Conservation (phyloP, 35 echinoderm and acorn worm genomes). For the Diadema setosum region DNA sequence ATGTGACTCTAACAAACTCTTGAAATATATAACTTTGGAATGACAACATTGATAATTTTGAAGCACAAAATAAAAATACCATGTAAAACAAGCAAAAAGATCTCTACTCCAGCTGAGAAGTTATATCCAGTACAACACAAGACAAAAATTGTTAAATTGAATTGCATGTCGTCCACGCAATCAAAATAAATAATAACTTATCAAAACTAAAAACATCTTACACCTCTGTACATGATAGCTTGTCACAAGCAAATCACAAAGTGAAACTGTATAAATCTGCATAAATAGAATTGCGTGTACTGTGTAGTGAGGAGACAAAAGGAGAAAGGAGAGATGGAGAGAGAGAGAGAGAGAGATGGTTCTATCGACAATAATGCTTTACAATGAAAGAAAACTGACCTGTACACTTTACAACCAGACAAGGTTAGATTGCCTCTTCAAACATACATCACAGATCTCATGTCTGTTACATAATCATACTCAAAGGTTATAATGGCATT, state of each 20-base stretch:
- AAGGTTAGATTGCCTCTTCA: not conserved
- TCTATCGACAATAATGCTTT: too few relatives aligned
- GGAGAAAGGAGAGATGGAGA: not conserved
- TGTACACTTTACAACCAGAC: not conserved
- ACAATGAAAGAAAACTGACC: not conserved
- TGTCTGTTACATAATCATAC: too few relatives aligned
- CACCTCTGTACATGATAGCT: not conserved
- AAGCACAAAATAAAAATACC: too few relatives aligned
- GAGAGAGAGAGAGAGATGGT: not conserved
- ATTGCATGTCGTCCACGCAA: too few relatives aligned
- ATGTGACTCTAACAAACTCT: not conserved
- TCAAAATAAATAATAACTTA: slow-evolving; percentile 29
- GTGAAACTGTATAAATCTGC: not conserved
- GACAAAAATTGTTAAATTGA: too few relatives aligned
- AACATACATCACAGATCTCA: too few relatives aligned
- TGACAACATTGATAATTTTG: not conserved
- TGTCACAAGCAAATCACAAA: not conserved
- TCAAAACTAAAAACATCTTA: not conserved
- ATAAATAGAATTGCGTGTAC: not conserved
- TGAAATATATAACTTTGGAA: slow-evolving; percentile 9
- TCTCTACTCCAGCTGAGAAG: too few relatives aligned
- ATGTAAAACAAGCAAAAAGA: too few relatives aligned
- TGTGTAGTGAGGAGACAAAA: not conserved
- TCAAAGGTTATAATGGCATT: too few relatives aligned
- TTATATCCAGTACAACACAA: too few relatives aligned